Conservation (phyloP, 2,797 vertebrate genomes). For the Emys orbicularis region DNA sequence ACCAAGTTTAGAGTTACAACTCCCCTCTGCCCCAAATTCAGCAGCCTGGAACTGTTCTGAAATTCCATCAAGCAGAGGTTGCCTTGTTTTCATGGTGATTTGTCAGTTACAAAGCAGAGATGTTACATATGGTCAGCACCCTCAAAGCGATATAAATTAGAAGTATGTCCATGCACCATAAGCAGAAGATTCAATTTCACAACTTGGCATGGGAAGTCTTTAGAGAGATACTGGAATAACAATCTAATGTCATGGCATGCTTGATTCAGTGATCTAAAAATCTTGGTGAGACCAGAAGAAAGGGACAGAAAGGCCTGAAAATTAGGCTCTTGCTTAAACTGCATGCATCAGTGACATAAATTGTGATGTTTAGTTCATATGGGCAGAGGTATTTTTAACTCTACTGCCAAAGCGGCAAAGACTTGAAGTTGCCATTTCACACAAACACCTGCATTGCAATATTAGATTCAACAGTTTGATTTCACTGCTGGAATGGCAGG, state of each 20-base stretch:
- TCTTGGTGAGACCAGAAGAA: neutral
- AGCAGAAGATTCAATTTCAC: conserved; percentile 1
- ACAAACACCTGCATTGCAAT: neutral
- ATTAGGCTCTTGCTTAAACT: neutral
- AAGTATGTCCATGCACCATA: neutral
- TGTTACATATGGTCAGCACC: neutral
- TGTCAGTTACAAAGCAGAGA: neutral
- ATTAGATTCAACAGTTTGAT: conserved; percentile 9
- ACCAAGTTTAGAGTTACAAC: neutral
- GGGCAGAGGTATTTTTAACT: neutral
- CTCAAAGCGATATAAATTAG: neutral
- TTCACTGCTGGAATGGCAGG: fast-evolving
- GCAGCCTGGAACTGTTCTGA: neutral
- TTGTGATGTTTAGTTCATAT: neutral
- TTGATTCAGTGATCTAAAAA: neutral
- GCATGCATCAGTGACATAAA: neutral
- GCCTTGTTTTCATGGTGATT: neutral
- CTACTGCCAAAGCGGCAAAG: neutral
- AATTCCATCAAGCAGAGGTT: neutral
- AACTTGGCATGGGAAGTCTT: conserved; percentile 42
- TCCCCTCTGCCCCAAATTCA: neutral
- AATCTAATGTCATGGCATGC: conserved; percentile 32
- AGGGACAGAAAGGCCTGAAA: neutral
- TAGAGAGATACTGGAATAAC: neutral
- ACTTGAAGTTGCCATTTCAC: no score